These are phyloP conservation scores for Channallabes apus DNA, from an alignment of 2,797 vertebrate species.

Conservation along the genomic window DNA sequence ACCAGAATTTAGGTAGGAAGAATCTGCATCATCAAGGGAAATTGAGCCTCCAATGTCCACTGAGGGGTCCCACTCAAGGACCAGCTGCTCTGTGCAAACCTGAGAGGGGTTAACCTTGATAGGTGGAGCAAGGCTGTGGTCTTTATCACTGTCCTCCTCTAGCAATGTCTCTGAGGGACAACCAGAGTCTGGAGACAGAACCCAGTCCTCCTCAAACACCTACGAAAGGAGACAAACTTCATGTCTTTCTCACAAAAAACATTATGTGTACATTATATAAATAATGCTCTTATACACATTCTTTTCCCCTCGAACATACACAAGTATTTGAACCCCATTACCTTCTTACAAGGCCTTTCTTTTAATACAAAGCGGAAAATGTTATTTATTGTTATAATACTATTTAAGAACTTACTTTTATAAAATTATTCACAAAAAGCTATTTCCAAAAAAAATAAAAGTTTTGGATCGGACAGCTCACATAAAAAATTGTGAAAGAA, in stretches of 20 bases:
- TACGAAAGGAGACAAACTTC: constrained; percentile 43
- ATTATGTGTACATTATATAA: not conserved
- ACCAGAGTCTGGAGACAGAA: constrained; percentile 69
- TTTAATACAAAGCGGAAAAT: not conserved
- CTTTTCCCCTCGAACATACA: not conserved
- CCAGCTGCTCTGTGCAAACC: constrained; percentile 64
- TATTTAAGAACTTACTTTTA: not conserved
- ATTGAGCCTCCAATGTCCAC: constrained; percentile 80
- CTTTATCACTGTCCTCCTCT: constrained; percentile 61
- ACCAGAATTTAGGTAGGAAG: constrained; percentile 67
- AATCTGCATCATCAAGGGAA: constrained; percentile 70
- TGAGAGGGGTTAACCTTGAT: constrained; percentile 30
- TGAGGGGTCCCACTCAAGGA: constrained; percentile 86
- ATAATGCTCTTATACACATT: not conserved
- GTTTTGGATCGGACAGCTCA: not conserved
- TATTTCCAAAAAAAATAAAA: not conserved
- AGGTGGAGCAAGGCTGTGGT: constrained; percentile 38
- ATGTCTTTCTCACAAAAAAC: not conserved
- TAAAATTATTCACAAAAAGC: not conserved
- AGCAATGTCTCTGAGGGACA: constrained; percentile 70
- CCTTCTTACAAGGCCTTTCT: not conserved
- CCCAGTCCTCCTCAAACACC: constrained; percentile 79
- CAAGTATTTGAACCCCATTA: not conserved
- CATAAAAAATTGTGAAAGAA: constrained; percentile 10
- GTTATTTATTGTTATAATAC: not conserved